These are phyloP conservation scores for Anniella stebbinsi DNA, from an alignment of 2,797 vertebrate genomes.

Conservation along the genomic window DNA sequence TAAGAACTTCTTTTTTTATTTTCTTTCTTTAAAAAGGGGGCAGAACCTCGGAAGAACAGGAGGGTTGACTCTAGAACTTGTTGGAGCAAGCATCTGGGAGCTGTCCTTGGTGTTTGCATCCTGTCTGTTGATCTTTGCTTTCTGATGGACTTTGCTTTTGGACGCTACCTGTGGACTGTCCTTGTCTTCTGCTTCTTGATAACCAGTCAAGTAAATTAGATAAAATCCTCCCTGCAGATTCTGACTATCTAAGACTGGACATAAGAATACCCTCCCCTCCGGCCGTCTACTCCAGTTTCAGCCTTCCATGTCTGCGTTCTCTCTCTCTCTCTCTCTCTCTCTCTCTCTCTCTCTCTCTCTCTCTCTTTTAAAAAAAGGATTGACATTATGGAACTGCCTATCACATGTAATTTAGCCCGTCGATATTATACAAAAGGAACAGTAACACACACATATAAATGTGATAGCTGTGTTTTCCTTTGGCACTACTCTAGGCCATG, in stretches of 20 bases:
- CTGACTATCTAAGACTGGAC: neutral
- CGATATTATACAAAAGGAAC: conserved; percentile 11
- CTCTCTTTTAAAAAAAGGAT: neutral
- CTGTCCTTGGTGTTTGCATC: neutral
- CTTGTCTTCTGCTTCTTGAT: neutral
- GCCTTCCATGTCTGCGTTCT: neutral
- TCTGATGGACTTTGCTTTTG: neutral
- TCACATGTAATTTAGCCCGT: neutral
- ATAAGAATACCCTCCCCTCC: neutral
- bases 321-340: too few relatives aligned
- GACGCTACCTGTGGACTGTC: neutral
- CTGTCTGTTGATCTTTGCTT: neutral
- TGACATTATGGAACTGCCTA: neutral
- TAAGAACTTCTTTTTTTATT: neutral
- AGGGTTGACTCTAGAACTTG: neutral
- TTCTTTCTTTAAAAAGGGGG: neutral
- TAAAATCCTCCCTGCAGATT: neutral
- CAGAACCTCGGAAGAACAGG: neutral
- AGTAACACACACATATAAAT: neutral
- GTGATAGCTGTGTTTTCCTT: conserved; percentile 1
- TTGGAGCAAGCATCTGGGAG: neutral
- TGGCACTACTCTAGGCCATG: conserved; percentile 13
- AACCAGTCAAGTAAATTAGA: neutral
- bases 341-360: too few relatives aligned
- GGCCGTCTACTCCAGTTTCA: neutral